A percentile compares a stretch with the other conserved stretches of the same genome.
Evolutionary conservation across 2,797 vertebrate species (phyloP).

Genomic region (Pseudochromis fuscus): DNA sequence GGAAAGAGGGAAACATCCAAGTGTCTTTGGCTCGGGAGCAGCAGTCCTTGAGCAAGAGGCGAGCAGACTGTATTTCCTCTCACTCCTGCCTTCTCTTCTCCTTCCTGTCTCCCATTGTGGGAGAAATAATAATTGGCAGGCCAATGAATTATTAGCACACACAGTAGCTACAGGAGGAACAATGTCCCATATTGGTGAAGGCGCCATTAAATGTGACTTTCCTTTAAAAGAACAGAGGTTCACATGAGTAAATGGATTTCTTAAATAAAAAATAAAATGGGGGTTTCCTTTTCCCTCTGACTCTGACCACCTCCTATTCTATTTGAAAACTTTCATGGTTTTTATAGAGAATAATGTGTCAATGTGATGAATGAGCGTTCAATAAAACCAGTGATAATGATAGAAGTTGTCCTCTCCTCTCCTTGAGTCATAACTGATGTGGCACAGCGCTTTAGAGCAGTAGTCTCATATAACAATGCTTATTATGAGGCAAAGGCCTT

Average conservation of each 20-base stretch:
- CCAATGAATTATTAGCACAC: constrained; percentile 82
- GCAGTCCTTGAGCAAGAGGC: constrained; percentile 74
- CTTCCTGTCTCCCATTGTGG: constrained; percentile 67
- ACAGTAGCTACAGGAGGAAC: constrained; percentile 67
- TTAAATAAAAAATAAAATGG: constrained; percentile 69
- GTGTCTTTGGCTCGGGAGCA: constrained; percentile 77
- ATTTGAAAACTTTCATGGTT: constrained; percentile 71
- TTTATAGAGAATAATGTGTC: constrained; percentile 77
- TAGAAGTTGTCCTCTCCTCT: constrained; percentile 81
- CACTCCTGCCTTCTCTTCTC: constrained; percentile 54
- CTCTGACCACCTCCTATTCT: constrained; percentile 65
- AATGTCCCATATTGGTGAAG: constrained; percentile 68
- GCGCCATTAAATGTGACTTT: constrained; percentile 72
- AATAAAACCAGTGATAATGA: constrained; percentile 78
- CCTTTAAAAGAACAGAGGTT: constrained; percentile 74
- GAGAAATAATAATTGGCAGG: constrained; percentile 81
- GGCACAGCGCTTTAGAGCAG: constrained; percentile 66
- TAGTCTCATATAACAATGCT: constrained; percentile 82
- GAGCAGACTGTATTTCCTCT: constrained; percentile 61
- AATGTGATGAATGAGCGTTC: constrained; percentile 77
- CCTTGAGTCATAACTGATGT: constrained; percentile 81
- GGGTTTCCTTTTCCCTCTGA: constrained; percentile 54
- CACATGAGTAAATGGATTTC: constrained; percentile 71
- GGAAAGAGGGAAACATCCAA: constrained; percentile 73
- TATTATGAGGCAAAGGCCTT: constrained; percentile 81